Conservation (phyloP, 2,888 invertebrate genomes). For the Campoletis raptor region DNA sequence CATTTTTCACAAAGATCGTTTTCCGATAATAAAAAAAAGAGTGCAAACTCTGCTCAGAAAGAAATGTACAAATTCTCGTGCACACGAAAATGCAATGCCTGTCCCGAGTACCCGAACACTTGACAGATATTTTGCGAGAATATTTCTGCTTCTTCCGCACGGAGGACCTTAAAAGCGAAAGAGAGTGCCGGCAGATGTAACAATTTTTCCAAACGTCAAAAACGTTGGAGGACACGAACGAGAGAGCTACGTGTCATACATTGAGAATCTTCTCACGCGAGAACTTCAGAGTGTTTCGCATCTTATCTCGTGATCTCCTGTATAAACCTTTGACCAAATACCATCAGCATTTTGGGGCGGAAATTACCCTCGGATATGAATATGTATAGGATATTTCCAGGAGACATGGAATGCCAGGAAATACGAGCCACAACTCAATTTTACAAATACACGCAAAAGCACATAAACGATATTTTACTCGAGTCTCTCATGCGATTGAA, state of each 20-base stretch:
- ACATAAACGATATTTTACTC: neutral
- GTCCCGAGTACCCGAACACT: conserved; percentile 18
- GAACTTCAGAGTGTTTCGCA: neutral
- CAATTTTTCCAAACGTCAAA: conserved; percentile 61
- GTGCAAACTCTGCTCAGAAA: neutral
- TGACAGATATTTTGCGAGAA: conserved; percentile 35
- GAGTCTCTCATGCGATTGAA: neutral
- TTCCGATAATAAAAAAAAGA: neutral
- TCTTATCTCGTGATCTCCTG: conserved; percentile 12
- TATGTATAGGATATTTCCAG: neutral
- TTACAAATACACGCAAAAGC: neutral
- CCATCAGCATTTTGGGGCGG: conserved; percentile 32
- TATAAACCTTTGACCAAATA: conserved; percentile 40
- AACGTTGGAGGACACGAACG: conserved; percentile 1
- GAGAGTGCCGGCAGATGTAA: conserved; percentile 53
- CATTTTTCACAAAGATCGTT: conserved; percentile 8
- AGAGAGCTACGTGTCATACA: conserved; percentile 44
- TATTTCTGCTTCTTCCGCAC: conserved; percentile 37
- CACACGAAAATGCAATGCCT: conserved; percentile 33
- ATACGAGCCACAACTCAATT: neutral
- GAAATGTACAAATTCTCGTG: neutral
- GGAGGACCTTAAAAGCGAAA: conserved; percentile 22
- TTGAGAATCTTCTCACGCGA: conserved; percentile 55
- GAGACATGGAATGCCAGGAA: neutral
- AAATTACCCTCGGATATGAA: conserved; percentile 7